phyloP scores from a whole-genome alignment of 2,797 vertebrate genomes.

The Mormyrus proboscirostris region DNA sequence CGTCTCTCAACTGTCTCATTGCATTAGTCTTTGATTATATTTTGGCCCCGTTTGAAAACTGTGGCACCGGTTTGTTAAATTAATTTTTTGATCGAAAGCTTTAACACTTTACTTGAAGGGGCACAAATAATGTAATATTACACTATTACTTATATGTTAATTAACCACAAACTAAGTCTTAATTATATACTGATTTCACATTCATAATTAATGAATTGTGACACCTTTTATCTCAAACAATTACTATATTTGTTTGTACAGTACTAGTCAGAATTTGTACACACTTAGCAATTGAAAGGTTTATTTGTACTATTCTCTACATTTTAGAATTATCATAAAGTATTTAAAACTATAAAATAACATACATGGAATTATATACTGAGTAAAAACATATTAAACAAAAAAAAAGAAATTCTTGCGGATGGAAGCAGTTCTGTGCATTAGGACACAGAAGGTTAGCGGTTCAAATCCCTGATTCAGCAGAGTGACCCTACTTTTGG shows the following conservation, averaged over 20 bases:
- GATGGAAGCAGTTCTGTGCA: background rate
- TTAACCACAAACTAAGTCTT: background rate
- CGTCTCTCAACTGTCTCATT: conserved; percentile 2
- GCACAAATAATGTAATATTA: background rate
- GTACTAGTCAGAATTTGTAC: background rate
- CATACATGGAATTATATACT: background rate
- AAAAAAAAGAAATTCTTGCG: background rate
- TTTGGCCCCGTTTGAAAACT: background rate
- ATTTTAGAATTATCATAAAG: background rate
- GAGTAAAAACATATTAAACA: background rate
- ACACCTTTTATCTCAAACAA: background rate
- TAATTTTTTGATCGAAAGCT: background rate
- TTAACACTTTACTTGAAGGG: background rate
- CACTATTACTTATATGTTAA: background rate
- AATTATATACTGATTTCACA: background rate
- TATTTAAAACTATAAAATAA: background rate
- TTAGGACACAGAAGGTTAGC: background rate
- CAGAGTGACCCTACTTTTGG: background rate
- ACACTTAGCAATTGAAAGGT: background rate
- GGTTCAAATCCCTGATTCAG: background rate
- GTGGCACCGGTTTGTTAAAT: conserved; percentile 1
- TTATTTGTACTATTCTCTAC: background rate
- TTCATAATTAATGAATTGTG: background rate
- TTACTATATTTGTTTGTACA: background rate
- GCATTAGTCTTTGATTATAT: conserved; percentile 13